Evolutionary conservation across 2,797 vertebrate genomes (phyloP).

Genomic region (Typhlichthys eigenmanni): DNA sequence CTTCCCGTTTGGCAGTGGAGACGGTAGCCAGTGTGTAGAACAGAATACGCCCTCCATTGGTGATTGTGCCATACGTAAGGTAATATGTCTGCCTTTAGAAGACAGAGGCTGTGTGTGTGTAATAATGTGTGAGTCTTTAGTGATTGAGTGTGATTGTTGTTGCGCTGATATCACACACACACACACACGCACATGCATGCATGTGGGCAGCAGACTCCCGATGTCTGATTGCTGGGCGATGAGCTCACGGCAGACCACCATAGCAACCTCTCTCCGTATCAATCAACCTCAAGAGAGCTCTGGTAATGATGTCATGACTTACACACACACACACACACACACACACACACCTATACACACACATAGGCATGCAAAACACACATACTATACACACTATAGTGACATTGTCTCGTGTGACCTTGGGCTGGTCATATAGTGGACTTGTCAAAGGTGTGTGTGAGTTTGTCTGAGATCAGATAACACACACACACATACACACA

Average conservation of each 20-base stretch:
- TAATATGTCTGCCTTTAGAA: too few relatives aligned
- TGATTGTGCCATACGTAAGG: too few relatives aligned
- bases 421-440: constrained; percentile 32
- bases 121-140: neutral
- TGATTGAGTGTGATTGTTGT: too few relatives aligned
- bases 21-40: constrained; percentile 14
- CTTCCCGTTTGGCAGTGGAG: constrained; percentile 26
- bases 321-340: constrained; percentile 8
- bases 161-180: constrained; percentile 3
- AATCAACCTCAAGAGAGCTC: constrained; percentile 76
- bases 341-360: neutral
- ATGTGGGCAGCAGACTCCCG: constrained; percentile 40
- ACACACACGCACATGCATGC: neutral
- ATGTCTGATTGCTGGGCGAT: constrained; percentile 67
- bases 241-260: constrained; percentile 69
- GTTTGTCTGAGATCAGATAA: constrained; percentile 18
- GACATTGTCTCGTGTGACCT: constrained; percentile 61
- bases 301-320: constrained; percentile 84
- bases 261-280: constrained; percentile 79
- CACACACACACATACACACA: neutral
- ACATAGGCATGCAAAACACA: neutral
- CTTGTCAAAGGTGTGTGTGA: too few relatives aligned
- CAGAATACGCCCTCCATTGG: too few relatives aligned
- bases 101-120: neutral
- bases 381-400: constrained; percentile 31